Evolutionary conservation across 2,888 invertebrate species (phyloP).

Genomic region (Rhodophaea formosa): DNA sequence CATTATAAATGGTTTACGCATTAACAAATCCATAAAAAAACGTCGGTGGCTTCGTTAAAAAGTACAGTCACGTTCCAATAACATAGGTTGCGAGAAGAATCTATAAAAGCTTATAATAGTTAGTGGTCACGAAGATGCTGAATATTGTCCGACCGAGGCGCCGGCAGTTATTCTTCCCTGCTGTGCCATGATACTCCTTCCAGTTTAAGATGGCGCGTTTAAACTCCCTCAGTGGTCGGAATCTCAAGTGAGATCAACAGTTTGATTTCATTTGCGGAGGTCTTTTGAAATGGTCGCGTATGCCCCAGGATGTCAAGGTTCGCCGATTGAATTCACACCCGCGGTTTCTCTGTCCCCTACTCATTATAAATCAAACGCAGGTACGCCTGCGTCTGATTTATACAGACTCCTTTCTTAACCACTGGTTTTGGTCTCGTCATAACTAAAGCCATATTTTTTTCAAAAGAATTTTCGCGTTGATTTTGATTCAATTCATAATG

Average conservation of each 20-base stretch:
- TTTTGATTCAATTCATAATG: background rate
- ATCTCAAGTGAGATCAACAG: slow-evolving; percentile 27
- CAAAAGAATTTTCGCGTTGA: slow-evolving; percentile 5
- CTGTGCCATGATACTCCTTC: slow-evolving; percentile 59
- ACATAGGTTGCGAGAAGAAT: slow-evolving; percentile 58
- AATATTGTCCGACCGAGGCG: slow-evolving; percentile 57
- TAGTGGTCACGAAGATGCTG: slow-evolving; percentile 69
- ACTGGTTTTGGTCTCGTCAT: slow-evolving; percentile 41
- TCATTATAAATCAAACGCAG: slow-evolving; percentile 79
- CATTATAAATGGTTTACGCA: slow-evolving; percentile 55
- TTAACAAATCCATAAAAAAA: slow-evolving; percentile 59
- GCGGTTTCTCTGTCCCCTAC: slow-evolving; percentile 66
- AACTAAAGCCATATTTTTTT: slow-evolving; percentile 33
- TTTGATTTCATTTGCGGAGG: slow-evolving; percentile 35
- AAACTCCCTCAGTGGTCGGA: slow-evolving; percentile 26
- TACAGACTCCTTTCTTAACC: slow-evolving; percentile 30
- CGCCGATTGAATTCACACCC: slow-evolving; percentile 72
- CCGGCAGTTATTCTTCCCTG: slow-evolving; percentile 66
- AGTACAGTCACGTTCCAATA: slow-evolving; percentile 64
- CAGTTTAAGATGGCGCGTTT: slow-evolving; percentile 47
- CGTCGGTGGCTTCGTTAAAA: slow-evolving; percentile 60
- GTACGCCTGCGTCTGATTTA: slow-evolving; percentile 67
- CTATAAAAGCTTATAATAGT: slow-evolving; percentile 71
- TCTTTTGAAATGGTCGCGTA: slow-evolving; percentile 45
- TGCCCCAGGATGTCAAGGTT: slow-evolving; percentile 55